Evolutionary conservation across 2,888 invertebrate genomes (phyloP).

Genomic region (Tryphoninae sp.): DNA sequence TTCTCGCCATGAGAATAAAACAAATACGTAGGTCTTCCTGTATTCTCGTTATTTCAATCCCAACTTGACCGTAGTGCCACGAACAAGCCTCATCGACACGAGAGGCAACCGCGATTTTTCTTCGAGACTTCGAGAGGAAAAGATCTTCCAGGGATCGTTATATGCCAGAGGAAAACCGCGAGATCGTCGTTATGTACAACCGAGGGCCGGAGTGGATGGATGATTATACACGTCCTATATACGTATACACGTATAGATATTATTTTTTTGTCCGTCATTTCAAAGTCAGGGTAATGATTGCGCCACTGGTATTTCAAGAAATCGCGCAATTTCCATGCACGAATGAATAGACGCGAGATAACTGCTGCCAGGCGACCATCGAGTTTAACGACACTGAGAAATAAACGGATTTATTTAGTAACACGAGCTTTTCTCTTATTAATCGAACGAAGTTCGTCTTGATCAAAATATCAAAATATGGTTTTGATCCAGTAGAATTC

Average conservation of each 20-base stretch:
- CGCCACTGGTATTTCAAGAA: slow-evolving; percentile 30
- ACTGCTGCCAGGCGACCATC: slow-evolving; percentile 6
- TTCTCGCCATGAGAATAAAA: slow-evolving; percentile 24
- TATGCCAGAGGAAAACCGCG: slow-evolving; percentile 47
- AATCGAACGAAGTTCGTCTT: background rate
- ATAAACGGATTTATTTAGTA: background rate
- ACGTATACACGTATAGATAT: slow-evolving; percentile 15
- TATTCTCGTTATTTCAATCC: slow-evolving; percentile 56
- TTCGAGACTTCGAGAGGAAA: slow-evolving; percentile 17
- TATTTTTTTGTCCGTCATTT: slow-evolving; percentile 3
- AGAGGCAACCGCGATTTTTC: slow-evolving; percentile 41
- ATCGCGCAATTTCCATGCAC: slow-evolving; percentile 53
- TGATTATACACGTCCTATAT: slow-evolving; percentile 28
- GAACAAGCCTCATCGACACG: slow-evolving; percentile 46
- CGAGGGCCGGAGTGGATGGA: slow-evolving; percentile 35
- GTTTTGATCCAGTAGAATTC: background rate
- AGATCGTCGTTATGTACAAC: slow-evolving; percentile 47
- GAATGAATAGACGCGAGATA: slow-evolving; percentile 32
- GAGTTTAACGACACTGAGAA: slow-evolving; percentile 47
- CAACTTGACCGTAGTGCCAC: slow-evolving; percentile 20
- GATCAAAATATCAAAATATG: background rate
- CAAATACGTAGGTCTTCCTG: slow-evolving; percentile 48
- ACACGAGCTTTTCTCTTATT: background rate
- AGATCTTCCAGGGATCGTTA: slow-evolving; percentile 44
- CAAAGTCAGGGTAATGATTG: slow-evolving; percentile 45